These are phyloP conservation scores for Acrossocheilus wenchowensis DNA, from an alignment of 2,797 vertebrate genomes.

Conservation along the genomic window DNA sequence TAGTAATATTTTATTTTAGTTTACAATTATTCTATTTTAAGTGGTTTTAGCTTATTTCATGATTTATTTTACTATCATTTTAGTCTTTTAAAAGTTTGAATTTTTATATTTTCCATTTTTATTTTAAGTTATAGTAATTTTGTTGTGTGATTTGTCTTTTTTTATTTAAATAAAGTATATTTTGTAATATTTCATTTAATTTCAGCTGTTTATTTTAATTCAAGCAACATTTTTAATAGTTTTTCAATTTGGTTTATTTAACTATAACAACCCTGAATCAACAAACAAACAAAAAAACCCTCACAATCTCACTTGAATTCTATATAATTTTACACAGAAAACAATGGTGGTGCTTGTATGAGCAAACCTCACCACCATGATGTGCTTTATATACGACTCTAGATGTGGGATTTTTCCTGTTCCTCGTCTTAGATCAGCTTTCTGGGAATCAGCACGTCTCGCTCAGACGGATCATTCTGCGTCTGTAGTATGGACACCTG, in stretches of 20 bases:
- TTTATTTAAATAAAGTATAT: too few relatives aligned
- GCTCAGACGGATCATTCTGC: background rate
- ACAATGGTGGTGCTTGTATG: background rate
- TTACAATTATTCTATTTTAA: too few relatives aligned
- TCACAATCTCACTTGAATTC: too few relatives aligned
- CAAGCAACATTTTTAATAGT: background rate
- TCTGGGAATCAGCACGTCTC: background rate
- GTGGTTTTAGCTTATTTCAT: background rate
- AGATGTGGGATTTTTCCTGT: background rate
- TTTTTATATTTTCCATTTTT: background rate
- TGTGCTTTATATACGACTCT: too few relatives aligned
- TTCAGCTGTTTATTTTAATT: background rate
- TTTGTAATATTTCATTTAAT: too few relatives aligned
- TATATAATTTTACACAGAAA: background rate
- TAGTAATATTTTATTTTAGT: background rate
- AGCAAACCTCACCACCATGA: background rate
- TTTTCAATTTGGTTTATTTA: background rate
- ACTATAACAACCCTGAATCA: background rate
- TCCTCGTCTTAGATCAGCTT: background rate
- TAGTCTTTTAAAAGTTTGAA: background rate
- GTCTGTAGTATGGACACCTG: background rate
- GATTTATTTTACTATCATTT: background rate
- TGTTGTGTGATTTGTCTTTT: background rate
- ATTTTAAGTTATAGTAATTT: background rate
- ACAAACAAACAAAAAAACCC: background rate